A percentile compares a stretch with the other conserved stretches of the same genome.
These are phyloP conservation scores for Nylanderia fulva DNA, from an alignment of 1,140 invertebrate genomes.

Conservation along the genomic window DNA sequence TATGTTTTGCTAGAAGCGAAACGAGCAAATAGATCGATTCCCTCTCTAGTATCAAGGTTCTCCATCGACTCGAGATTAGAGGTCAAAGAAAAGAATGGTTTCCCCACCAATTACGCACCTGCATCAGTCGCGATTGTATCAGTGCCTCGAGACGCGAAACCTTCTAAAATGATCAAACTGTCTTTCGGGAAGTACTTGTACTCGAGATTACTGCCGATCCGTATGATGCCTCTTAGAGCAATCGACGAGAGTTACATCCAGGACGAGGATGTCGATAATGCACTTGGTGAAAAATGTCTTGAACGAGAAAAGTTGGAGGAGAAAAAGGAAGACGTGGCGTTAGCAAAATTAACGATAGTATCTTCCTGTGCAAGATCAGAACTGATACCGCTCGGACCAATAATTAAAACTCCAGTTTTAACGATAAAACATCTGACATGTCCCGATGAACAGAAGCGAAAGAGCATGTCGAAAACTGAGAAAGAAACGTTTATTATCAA, in stretches of 20 bases:
- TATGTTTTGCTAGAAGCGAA: constrained; percentile 79
- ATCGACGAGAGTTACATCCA: constrained; percentile 80
- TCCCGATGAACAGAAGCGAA: constrained; percentile 59
- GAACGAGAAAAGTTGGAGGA: neutral
- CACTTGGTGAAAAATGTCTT: constrained; percentile 53
- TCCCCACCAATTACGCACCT: constrained; percentile 16
- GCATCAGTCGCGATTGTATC: constrained; percentile 15
- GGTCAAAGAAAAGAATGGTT: constrained; percentile 71
- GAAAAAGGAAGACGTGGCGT: neutral
- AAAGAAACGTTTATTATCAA: constrained; percentile 62
- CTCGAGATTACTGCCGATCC: constrained; percentile 73
- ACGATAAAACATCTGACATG: constrained; percentile 64
- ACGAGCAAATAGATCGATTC: constrained; percentile 79
- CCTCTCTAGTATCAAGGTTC: constrained; percentile 83
- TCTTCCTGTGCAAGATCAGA: constrained; percentile 59
- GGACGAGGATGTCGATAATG: constrained; percentile 64
- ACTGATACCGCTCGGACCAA: constrained; percentile 80
- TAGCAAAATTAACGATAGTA: constrained; percentile 64
- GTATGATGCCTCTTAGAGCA: constrained; percentile 79
- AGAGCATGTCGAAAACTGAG: constrained; percentile 53
- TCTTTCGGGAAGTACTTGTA: constrained; percentile 76
- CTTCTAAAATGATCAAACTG: constrained; percentile 79
- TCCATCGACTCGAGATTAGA: constrained; percentile 82
- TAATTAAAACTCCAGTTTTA: constrained; percentile 79
- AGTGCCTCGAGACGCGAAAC: constrained; percentile 24